Base-by-base conservation (phyloP, 2,888 invertebrate genomes). In the Apamea epomidion region DNA sequence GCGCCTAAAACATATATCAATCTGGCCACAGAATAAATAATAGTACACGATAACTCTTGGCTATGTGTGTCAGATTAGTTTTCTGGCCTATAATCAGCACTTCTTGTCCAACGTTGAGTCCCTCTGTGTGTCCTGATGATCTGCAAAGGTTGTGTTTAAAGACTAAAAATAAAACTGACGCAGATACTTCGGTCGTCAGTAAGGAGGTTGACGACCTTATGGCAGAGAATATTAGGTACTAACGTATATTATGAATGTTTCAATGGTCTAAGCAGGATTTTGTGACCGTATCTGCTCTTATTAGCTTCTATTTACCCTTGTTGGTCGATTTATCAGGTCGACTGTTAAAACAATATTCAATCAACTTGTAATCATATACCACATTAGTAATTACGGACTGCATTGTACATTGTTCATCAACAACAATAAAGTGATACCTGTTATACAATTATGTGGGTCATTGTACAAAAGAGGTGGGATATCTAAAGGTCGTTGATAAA, bases 361-460 rank as follows among this genome's bases (percentile, higher is more conserved):
- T 64, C 14, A 76, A 16, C 18, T 48, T 18, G 37, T 62, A 58
- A 80, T 80, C 37, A 62, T 62, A 73, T 18, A 25, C 60, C 4
- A 29, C 37, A 18, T 67, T 58, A n/a, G 32, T 71, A 54, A 84
- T 81, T 76, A 80, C 54, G 73, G 32, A 58, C n/a, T 58, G 62
- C 51, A 85, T 76, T 85, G 82, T 81, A 77, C 67, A 86, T 82
- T 85, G 86, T 85, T 85, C 74, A 58, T 79, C 81, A 25, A 48
- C 70, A 82, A 82, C 82, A 86, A 76, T 82, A 60, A 48, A 60
- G 48, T 42, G 51, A 68, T 70, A 82, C 82, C 62, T 62, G 86
- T 78, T 78, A 60, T 78, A 76, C 70, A 68, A 65, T 82, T 74
- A 85, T 74, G 72, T 86, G 64, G 86, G 85, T 68, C 86, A 79